Evolutionary conservation across 1,140 invertebrate species (phyloP).

Genomic region (Euschistus heros): DNA sequence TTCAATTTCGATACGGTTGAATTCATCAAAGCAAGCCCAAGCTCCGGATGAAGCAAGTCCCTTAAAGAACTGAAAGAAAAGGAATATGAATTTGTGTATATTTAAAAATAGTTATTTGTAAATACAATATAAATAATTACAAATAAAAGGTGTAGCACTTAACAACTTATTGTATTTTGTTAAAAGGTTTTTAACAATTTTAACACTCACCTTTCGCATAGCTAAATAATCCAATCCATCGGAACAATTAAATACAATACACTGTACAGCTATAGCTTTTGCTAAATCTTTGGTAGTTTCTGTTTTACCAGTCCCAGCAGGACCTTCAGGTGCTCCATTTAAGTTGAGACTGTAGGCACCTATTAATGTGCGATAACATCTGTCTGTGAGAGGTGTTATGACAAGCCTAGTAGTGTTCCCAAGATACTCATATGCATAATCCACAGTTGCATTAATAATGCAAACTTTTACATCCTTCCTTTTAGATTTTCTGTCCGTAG

Average conservation of each 20-base stretch:
- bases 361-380: conserved; percentile 78
- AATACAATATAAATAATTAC: no score
- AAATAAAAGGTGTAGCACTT: no score
- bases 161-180: no score
- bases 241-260: conserved; percentile 89
- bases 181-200: background rate
- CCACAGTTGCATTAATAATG: conserved; percentile 75
- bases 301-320: conserved; percentile 81
- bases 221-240: conserved; percentile 88
- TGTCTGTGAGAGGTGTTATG: conserved; percentile 54
- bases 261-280: conserved; percentile 82
- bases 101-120: no score
- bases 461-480: conserved; percentile 67
- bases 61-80: conserved; percentile 53
- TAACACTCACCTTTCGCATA: conserved; percentile 61
- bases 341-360: conserved; percentile 79
- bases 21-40: conserved; percentile 93
- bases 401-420: conserved; percentile 65
- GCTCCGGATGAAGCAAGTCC: conserved; percentile 79
- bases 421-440: conserved; percentile 85
- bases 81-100: no score
- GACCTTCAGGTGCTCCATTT: conserved; percentile 80
- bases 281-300: conserved; percentile 84
- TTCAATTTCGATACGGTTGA: conserved; percentile 87
- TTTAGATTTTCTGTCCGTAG: conserved; percentile 28